A percentile compares a stretch with the other conserved stretches of the same genome.
Conservation (phyloP, 2,888 invertebrate genomes). For the Drosophila subsilvestris region DNA sequence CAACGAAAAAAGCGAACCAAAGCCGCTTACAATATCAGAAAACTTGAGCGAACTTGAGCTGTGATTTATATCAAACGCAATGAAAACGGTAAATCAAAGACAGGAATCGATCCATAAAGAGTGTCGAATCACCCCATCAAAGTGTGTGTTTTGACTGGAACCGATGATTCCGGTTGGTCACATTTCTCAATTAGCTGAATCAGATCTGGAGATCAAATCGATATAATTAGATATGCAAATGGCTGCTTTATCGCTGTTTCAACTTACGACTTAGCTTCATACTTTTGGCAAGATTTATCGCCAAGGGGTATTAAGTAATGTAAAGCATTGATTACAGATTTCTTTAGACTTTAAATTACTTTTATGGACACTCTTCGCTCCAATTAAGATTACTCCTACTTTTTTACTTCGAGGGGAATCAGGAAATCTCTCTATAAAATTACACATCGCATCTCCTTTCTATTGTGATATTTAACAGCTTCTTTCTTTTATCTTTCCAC, state of each 20-base stretch:
- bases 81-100: slow-evolving; percentile 71
- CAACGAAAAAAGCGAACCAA: slow-evolving; percentile 31
- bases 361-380: not conserved
- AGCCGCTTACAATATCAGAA: slow-evolving; percentile 63
- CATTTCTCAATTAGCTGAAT: slow-evolving; percentile 35
- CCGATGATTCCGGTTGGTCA: slow-evolving; percentile 35
- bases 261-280: slow-evolving; percentile 22
- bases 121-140: slow-evolving; percentile 10
- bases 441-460: too few relatives aligned
- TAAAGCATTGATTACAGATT: not conserved
- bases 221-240: slow-evolving; percentile 54
- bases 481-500: not conserved
- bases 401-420: too few relatives aligned
- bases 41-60: slow-evolving; percentile 53
- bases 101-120: slow-evolving; percentile 39
- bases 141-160: slow-evolving; percentile 37
- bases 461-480: not conserved
- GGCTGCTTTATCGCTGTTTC: not conserved
- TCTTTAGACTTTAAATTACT: not conserved
- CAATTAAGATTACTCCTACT: too few relatives aligned
- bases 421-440: too few relatives aligned
- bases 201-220: slow-evolving; percentile 50
- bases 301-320: not conserved
- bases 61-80: slow-evolving; percentile 50
- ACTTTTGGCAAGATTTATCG: slow-evolving; percentile 10